These are phyloP conservation scores for Apamea monoglypha DNA, from an alignment of 2,888 invertebrate genomes.

Conservation along the genomic window DNA sequence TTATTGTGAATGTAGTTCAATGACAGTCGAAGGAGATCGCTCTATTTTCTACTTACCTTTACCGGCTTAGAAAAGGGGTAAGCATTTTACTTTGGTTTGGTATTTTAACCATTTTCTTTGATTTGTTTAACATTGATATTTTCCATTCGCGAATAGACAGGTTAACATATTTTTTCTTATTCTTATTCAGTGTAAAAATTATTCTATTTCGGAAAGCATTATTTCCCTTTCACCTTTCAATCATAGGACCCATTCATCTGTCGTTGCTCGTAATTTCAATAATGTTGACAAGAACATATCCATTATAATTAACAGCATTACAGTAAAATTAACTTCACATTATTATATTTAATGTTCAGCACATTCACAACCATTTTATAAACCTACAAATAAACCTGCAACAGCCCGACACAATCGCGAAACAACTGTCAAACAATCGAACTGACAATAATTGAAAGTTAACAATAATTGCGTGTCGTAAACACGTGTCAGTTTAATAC, in stretches of 20 bases:
- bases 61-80: slow-evolving; percentile 9
- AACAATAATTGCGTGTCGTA: slow-evolving; percentile 65
- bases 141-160: not conserved
- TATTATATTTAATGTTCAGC: slow-evolving; percentile 1
- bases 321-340: slow-evolving; percentile 38
- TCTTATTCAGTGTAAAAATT: not conserved
- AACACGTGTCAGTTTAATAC: slow-evolving; percentile 62
- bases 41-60: slow-evolving; percentile 49
- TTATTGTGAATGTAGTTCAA: slow-evolving; percentile 57
- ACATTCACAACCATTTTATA: slow-evolving; percentile 18
- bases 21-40: slow-evolving; percentile 42
- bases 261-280: not conserved
- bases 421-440: slow-evolving; percentile 68
- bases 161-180: not conserved
- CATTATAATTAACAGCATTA: not conserved
- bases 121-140: not conserved
- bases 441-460: slow-evolving; percentile 66
- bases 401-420: slow-evolving; percentile 13
- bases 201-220: not conserved
- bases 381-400: slow-evolving; percentile 32
- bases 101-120: not conserved
- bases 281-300: not conserved
- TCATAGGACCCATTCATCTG: not conserved
- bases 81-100: slow-evolving; percentile 19
- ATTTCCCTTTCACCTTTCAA: too few relatives aligned